Percentiles rank a stretch among this genome's conserved stretches.
These are phyloP conservation scores for Megalops cyprinoides DNA, from an alignment of 2,797 vertebrate genomes.

Conservation along the genomic window DNA sequence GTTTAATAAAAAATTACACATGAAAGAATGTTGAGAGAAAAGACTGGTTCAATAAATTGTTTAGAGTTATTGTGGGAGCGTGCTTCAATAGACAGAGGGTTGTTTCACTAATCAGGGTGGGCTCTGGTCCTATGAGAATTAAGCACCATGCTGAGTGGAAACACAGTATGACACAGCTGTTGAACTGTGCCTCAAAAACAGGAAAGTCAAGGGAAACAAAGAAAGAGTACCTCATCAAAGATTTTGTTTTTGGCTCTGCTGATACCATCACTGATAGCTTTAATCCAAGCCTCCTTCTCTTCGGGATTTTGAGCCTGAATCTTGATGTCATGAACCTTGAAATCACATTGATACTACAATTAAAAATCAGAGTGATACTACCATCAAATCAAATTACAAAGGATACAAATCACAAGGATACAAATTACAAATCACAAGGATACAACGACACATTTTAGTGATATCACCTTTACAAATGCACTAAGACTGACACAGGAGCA, in stretches of 20 bases:
- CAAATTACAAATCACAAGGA: too few relatives aligned
- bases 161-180: not conserved
- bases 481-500: not conserved
- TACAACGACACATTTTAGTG: too few relatives aligned
- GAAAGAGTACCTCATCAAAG: slow-evolving; percentile 85
- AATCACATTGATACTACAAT: slow-evolving; percentile 22
- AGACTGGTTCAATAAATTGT: not conserved
- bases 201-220: not conserved
- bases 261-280: slow-evolving; percentile 88
- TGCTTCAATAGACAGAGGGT: not conserved
- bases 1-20: not conserved
- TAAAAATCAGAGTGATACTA: too few relatives aligned
- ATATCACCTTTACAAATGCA: not conserved
- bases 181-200: not conserved
- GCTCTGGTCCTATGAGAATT: not conserved
- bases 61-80: not conserved
- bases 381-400: too few relatives aligned
- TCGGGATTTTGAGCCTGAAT: slow-evolving; percentile 83
- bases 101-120: not conserved
- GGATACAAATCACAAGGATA: too few relatives aligned
- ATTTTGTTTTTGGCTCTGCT: slow-evolving; percentile 90
- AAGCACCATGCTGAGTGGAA: not conserved
- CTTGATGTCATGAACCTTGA: slow-evolving; percentile 88
- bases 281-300: slow-evolving; percentile 94
- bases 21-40: not conserved